These are phyloP conservation scores for Pelobates fuscus DNA, from an alignment of 2,113 vertebrate species.

Conservation along the genomic window DNA sequence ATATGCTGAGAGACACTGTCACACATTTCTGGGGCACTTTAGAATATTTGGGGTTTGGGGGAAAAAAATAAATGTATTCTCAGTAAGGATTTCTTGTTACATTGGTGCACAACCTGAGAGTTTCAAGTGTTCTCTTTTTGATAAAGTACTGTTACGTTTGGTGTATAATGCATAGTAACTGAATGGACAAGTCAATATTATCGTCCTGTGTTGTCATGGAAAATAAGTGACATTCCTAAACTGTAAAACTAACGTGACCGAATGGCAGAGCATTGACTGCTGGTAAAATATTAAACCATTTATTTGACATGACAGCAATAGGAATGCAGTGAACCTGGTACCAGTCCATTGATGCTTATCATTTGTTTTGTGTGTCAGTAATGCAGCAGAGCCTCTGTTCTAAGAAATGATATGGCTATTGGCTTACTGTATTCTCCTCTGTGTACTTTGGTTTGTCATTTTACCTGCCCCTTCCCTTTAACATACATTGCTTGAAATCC, in stretches of 20 bases:
- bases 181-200: slow-evolving; percentile 4
- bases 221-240: slow-evolving; percentile 34
- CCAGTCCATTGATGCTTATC: slow-evolving; percentile 1
- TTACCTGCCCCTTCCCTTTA: background rate
- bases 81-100: too few relatives aligned
- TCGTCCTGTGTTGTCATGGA: background rate
- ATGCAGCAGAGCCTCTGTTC: background rate
- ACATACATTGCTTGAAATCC: background rate
- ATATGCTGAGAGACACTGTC: too few relatives aligned
- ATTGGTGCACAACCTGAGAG: too few relatives aligned
- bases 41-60: too few relatives aligned
- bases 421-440: too few relatives aligned
- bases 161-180: slow-evolving; percentile 11
- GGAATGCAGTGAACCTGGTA: background rate
- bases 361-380: background rate
- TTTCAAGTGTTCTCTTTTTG: too few relatives aligned
- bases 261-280: background rate
- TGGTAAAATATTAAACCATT: slow-evolving; percentile 33
- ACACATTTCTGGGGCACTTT: too few relatives aligned
- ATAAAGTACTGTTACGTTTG: too few relatives aligned
- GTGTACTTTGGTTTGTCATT: too few relatives aligned
- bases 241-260: background rate
- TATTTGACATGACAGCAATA: background rate
- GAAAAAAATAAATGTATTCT: too few relatives aligned
- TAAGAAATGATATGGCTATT: too few relatives aligned